Percentiles rank a stretch among this genome's conserved stretches.
phyloP scores from a whole-genome alignment of 2,797 vertebrate genomes.

The Ispidina picta region DNA sequence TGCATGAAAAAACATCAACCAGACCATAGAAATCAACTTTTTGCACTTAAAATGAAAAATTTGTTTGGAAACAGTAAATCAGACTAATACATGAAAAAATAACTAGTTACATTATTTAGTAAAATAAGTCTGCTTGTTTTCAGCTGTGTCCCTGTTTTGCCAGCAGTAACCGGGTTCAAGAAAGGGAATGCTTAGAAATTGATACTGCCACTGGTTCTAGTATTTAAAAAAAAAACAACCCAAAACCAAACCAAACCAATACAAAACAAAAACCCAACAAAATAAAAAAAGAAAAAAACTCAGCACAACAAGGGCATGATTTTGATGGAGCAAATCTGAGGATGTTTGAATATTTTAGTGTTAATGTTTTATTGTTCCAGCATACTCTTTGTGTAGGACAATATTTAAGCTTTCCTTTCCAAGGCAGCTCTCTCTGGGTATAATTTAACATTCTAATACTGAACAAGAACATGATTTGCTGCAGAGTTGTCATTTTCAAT shows the following conservation, averaged over 20 bases:
- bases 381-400: conserved; percentile 10
- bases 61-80: conserved; percentile 58
- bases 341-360: conserved; percentile 52
- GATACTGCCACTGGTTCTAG: neutral
- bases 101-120: conserved; percentile 39
- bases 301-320: neutral
- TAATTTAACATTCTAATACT: neutral
- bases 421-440: neutral
- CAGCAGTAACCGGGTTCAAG: neutral
- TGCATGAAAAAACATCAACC: conserved; percentile 56
- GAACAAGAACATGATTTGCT: conserved; percentile 8
- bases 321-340: conserved; percentile 33
- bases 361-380: conserved; percentile 27
- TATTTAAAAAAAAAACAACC: neutral
- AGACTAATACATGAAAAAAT: conserved; percentile 59
- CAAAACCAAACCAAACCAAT: too few species aligned
- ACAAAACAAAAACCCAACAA: too few species aligned
- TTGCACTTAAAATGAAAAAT: conserved; percentile 55
- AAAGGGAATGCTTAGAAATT: neutral
- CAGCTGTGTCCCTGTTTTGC: neutral
- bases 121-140: conserved; percentile 43
- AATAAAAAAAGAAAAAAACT: too few species aligned
- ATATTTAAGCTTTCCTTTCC: conserved; percentile 55
- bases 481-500: conserved; percentile 1
- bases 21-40: conserved; percentile 50